A percentile compares a stretch with the other conserved stretches of the same genome.
Conservation (phyloP, 2,888 invertebrate genomes). For the Podotricha telesiphe region DNA sequence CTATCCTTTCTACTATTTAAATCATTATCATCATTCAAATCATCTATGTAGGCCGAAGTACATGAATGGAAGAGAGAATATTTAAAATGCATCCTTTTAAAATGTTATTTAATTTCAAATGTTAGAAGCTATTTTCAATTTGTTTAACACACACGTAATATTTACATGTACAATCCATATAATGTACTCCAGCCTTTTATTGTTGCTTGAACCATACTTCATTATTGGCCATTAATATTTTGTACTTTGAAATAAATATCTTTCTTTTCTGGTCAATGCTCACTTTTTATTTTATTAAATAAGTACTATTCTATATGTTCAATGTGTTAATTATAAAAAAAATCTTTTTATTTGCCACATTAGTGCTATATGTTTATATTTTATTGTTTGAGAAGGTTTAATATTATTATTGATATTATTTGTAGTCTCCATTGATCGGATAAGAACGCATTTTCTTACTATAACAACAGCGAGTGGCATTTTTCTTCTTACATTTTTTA, state of each 20-base stretch:
- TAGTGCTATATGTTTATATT: not conserved
- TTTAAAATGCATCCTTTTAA: not conserved
- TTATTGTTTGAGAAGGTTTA: not conserved
- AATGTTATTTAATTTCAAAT: not conserved
- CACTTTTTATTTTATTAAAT: slow-evolving; percentile 4
- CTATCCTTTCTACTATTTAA: slow-evolving; percentile 47
- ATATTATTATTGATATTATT: not conserved
- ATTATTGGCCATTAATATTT: slow-evolving; percentile 24
- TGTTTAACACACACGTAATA: not conserved
- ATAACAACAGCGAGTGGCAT: not conserved
- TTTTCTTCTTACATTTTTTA: not conserved
- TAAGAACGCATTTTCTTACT: slow-evolving; percentile 15
- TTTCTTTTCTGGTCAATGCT: slow-evolving; percentile 33
- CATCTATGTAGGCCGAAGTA: slow-evolving; percentile 44
- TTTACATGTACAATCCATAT: not conserved
- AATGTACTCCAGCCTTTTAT: slow-evolving; percentile 58
- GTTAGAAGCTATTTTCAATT: not conserved
- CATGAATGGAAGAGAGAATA: slow-evolving; percentile 29
- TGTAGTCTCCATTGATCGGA: slow-evolving; percentile 14
- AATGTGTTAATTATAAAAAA: not conserved
- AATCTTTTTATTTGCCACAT: not conserved
- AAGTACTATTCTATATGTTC: not conserved
- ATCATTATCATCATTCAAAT: slow-evolving; percentile 41
- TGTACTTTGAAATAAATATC: slow-evolving; percentile 11
- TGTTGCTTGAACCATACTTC: slow-evolving; percentile 65